phyloP scores from a whole-genome alignment of 2,797 vertebrate species.

The Rhynchotus rufescens region DNA sequence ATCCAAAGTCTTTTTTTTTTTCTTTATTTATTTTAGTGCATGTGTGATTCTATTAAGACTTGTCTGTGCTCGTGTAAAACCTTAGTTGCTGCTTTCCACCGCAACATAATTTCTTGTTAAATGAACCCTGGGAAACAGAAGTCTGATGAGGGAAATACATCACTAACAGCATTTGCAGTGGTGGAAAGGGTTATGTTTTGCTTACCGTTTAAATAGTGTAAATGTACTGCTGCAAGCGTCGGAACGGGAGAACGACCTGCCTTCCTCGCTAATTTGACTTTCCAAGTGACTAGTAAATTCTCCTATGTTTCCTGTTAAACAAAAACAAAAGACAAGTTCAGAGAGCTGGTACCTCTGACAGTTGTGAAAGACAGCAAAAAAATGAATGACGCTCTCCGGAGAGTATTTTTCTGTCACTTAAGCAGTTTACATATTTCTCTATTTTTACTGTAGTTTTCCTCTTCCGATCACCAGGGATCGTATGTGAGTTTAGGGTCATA shows the following conservation, averaged over 20 bases:
- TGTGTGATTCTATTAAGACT: not conserved
- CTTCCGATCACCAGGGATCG: conserved; percentile 80
- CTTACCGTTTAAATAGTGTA: not conserved
- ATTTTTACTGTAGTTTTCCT: conserved; percentile 74
- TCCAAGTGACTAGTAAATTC: conserved; percentile 48
- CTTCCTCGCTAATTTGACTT: conserved; percentile 53
- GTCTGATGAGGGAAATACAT: not conserved
- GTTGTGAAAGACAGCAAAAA: conserved; percentile 72
- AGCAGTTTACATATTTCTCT: conserved; percentile 82
- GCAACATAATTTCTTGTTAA: not conserved
- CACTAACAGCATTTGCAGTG: not conserved
- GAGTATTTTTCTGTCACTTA: conserved; percentile 87
- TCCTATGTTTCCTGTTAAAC: conserved; percentile 62
- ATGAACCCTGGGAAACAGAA: not conserved
- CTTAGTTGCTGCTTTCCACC: not conserved
- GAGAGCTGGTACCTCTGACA: conserved; percentile 78
- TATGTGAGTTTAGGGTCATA: conserved; percentile 74
- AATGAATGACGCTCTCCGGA: conserved; percentile 80
- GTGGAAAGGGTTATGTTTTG: not conserved
- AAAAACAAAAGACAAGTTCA: conserved; percentile 75
- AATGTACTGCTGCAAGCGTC: not conserved
- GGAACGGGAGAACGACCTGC: not conserved
- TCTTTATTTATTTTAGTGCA: not conserved
- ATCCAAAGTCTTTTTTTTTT: not conserved
- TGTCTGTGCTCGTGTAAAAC: not conserved